Base-by-base conservation (phyloP, 2,888 invertebrate species). In the Sesia apiformis region DNA sequence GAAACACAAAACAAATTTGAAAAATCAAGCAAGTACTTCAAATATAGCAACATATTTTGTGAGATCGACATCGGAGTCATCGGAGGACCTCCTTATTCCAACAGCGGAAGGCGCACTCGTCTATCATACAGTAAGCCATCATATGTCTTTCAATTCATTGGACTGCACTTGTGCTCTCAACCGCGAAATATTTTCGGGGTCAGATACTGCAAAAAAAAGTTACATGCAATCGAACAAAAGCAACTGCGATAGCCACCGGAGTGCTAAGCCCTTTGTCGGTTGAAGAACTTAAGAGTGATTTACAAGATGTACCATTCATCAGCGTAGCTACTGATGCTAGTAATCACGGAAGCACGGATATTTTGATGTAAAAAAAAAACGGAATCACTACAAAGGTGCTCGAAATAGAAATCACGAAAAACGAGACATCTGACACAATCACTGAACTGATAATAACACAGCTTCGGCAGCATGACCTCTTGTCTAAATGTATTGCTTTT, bases 81-180 rank as follows among this genome's bases (percentile, higher is more conserved):
- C 55, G 38, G 54, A 55, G 52, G 57, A 58, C 51, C 52, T 52
- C 54, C 57, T 53, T 51, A 52, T 54, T 53, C 42, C 49, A 60
- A 60, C 63, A 56, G 65, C 63, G 50, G 64, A 65, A 60, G 65
- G 61, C 56, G 58, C 65, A 42, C 52, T 64, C 8, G 64, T 63
- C 23, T 66, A 61, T 61, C 63, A 67, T 52, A 64, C 65, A 52
- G 61, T 68, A 6, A 62, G 59, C 41, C 67, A 70, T 58, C 62
- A 67, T 55, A 55, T 60, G 39, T 59, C 57, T 52, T 70, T 61
- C 55, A 63, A 58, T 56, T 67, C 65, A 1, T 60, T 63, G 59
- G 66, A 69, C 53, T 67, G 63, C 56, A 65, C 60, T 53, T 55
- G 60, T 52, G 55, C 52, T 49, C 58, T 64, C 43, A 57, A 59